These are phyloP conservation scores for Magallana nippona DNA, from an alignment of 2,888 invertebrate genomes.

Conservation along the genomic window DNA sequence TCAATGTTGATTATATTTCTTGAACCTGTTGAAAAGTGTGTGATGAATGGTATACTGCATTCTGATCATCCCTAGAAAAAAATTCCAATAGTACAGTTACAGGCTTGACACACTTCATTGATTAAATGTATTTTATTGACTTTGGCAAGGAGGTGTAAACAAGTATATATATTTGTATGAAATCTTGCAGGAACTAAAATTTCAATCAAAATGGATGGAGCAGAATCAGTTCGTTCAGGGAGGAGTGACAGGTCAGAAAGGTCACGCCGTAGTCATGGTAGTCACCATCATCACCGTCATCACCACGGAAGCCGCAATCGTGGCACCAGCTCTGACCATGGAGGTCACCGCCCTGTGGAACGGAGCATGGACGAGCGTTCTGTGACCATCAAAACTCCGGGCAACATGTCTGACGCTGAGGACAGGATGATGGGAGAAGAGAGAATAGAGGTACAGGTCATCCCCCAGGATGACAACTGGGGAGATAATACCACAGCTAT, in stretches of 20 bases:
- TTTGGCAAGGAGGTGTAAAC: too few relatives aligned
- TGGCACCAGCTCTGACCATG: conserved; percentile 51
- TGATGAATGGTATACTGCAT: neutral
- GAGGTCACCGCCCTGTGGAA: conserved; percentile 61
- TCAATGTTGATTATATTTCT: neutral
- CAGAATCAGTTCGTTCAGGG: conserved; percentile 93
- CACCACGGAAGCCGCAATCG: conserved; percentile 59
- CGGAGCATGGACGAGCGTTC: conserved; percentile 71
- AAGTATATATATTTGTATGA: too few relatives aligned
- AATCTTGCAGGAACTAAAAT: neutral
- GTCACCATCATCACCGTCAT: conserved; percentile 64
- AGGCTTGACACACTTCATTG: too few relatives aligned
- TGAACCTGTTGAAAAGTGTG: neutral
- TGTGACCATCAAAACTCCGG: conserved; percentile 74
- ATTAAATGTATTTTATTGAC: too few relatives aligned
- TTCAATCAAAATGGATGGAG: conserved; percentile 83
- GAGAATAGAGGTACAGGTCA: conserved; percentile 93
- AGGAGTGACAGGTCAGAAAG: conserved; percentile 91
- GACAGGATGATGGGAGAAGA: conserved; percentile 70
- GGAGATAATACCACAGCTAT: conserved; percentile 99
- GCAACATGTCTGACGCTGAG: conserved; percentile 67
- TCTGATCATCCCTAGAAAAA: too few relatives aligned
- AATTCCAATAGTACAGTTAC: too few relatives aligned
- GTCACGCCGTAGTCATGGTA: conserved; percentile 78
- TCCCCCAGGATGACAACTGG: conserved; percentile 98